Percentiles rank a stretch among this genome's conserved stretches.
phyloP scores from a whole-genome alignment of 2,888 invertebrate genomes.

The Lasioglossum villosulum region DNA sequence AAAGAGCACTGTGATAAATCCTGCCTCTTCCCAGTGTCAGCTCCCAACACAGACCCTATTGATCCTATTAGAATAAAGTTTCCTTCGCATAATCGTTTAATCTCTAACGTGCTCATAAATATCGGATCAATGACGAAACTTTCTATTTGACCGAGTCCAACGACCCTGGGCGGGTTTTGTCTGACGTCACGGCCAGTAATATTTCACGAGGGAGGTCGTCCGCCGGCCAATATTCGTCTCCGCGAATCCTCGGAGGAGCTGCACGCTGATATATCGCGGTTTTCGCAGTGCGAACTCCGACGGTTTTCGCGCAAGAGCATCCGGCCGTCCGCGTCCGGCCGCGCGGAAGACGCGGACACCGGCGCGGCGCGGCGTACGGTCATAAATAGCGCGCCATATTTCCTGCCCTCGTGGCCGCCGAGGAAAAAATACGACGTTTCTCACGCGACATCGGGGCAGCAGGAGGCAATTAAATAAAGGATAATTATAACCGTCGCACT shows the following conservation, averaged over 20 bases:
- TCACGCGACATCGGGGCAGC: slow-evolving; percentile 28
- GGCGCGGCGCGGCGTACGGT: slow-evolving; percentile 15
- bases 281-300: slow-evolving; percentile 32
- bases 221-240: slow-evolving; percentile 62
- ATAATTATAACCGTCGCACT: slow-evolving; percentile 34
- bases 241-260: slow-evolving; percentile 43
- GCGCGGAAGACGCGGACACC: slow-evolving; percentile 50
- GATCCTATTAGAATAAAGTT: slow-evolving; percentile 7
- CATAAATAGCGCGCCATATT: slow-evolving; percentile 58
- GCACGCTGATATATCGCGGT: slow-evolving; percentile 59
- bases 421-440: slow-evolving; percentile 39
- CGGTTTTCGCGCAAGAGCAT: slow-evolving; percentile 38
- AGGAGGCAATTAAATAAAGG: slow-evolving; percentile 33
- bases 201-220: slow-evolving; percentile 47
- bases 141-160: slow-evolving; percentile 39
- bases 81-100: background rate
- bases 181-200: slow-evolving; percentile 41
- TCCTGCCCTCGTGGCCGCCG: slow-evolving; percentile 4
- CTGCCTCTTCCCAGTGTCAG: background rate
- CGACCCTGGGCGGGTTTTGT: slow-evolving; percentile 51
- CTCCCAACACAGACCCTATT: background rate
- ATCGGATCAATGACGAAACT: background rate
- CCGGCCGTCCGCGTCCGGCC: slow-evolving; percentile 33
- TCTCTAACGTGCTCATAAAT: background rate
- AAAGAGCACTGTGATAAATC: background rate